phyloP scores from a whole-genome alignment of 30 jellyfish, hydroid and myxozoan genomes.

The Phacellophora camtschatica region DNA sequence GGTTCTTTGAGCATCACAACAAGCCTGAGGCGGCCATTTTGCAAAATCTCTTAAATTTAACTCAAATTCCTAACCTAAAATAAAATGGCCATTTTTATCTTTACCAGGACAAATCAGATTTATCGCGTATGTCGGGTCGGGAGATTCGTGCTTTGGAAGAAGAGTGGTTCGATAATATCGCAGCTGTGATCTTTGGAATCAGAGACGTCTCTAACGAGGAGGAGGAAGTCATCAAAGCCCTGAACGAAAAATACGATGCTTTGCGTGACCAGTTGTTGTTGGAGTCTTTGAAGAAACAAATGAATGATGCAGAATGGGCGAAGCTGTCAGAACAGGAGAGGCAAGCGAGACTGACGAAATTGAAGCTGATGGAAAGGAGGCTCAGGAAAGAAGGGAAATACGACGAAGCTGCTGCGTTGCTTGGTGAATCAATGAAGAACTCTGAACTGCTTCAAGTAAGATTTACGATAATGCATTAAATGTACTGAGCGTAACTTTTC shows the following conservation, averaged over 20 bases:
- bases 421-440: slow-evolving; percentile 78
- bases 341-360: slow-evolving; percentile 83
- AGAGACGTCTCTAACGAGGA: slow-evolving; percentile 71
- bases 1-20: too few relatives aligned
- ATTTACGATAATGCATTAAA: too few relatives aligned
- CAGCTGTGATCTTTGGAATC: slow-evolving; percentile 75
- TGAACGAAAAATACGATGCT: slow-evolving; percentile 82
- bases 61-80: too few relatives aligned
- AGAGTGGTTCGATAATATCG: slow-evolving; percentile 90
- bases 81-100: neutral
- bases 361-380: slow-evolving; percentile 84
- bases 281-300: slow-evolving; percentile 83
- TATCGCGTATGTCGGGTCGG: slow-evolving; percentile 40
- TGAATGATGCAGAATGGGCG: slow-evolving; percentile 93
- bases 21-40: too few relatives aligned
- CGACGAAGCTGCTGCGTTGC: slow-evolving; percentile 85
- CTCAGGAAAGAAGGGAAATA: slow-evolving; percentile 84
- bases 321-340: slow-evolving; percentile 87
- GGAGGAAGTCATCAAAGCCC: slow-evolving; percentile 81
- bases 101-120: slow-evolving; percentile 47
- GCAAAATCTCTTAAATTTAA: too few relatives aligned
- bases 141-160: slow-evolving; percentile 61
- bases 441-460: slow-evolving; percentile 80
- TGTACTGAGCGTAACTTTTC: too few relatives aligned
- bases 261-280: slow-evolving; percentile 79